Base-by-base conservation (phyloP, 2,888 invertebrate species). In the Cephus pygmeus region DNA sequence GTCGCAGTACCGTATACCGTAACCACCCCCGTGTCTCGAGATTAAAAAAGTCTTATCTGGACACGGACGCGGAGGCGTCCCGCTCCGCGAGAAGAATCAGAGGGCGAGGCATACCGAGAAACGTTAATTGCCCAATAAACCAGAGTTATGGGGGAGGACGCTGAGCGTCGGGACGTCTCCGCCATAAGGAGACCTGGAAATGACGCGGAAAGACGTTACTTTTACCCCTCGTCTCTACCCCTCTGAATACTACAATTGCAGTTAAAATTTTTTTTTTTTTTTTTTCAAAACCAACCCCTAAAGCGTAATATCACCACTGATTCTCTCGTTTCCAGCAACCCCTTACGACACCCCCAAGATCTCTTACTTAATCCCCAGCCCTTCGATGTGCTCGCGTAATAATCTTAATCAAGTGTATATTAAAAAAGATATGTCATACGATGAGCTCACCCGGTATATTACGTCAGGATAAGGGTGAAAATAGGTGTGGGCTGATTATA, bases 71-170 rank as follows among this genome's bases (percentile, higher is more conserved):
- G 31, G 71, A 34, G 34, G 71, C 71, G 71, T 23, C 33, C 34
- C 34, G 31, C 34, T 71, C 33, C 12, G 71, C 1, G 12, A 34
- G 34, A 40, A 76, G 73, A 35, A 35, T 35, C 56, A 4, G 35
- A 76, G 73, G 75, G 80, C 77, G 35, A 36, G 80, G 80, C 78
- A 76, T 79, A 73, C 56, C 81, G 80, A 79, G 81, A 88, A 89
- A 88, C 88, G 89, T 90, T 91, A 91, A 91, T 91, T 91, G 90
- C 87, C 87, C 89, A 90, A 91, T 91, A 91, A 91, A 91, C 85
- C 82, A 85, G 87, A 90, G 88, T 91, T 90, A 90, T 85, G 88
- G 83, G 79, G 82, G 83, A 84, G 83, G 82, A 87, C 56, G 56
- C 23, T 23, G 87, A 88, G 88, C 87, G 85, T 86, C 85, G 84